Percentiles rank a stretch among this genome's conserved stretches.
phyloP scores from a whole-genome alignment of 2,888 invertebrate species.

The Chrysolina haemoptera region DNA sequence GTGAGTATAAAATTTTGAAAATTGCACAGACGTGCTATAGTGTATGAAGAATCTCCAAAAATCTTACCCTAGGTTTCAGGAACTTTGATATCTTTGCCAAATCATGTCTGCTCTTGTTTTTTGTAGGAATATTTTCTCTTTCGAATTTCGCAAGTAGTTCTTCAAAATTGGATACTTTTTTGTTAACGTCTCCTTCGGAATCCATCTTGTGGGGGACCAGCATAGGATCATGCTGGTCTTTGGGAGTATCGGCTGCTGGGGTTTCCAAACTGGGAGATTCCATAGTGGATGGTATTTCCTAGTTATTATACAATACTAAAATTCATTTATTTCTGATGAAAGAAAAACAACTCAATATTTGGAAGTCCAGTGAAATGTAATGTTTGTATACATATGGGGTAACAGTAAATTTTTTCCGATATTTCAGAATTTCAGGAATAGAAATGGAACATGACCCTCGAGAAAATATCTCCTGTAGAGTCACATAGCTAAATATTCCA shows the following conservation, averaged over 20 bases:
- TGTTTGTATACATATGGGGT: too few relatives aligned
- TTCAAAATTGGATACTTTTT: constrained; percentile 45
- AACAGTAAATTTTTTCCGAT: too few relatives aligned
- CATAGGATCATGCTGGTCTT: neutral
- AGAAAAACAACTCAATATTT: too few relatives aligned
- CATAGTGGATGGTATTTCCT: neutral
- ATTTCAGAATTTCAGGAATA: too few relatives aligned
- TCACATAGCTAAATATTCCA: too few relatives aligned
- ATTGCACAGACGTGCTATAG: too few relatives aligned
- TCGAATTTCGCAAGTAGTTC: constrained; percentile 49
- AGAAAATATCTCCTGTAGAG: too few relatives aligned
- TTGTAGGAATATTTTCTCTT: constrained; percentile 32
- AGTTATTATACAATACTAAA: neutral
- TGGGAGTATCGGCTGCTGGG: neutral
- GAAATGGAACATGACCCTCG: too few relatives aligned
- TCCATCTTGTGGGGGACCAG: constrained; percentile 41
- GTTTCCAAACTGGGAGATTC: neutral
- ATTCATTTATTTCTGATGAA: too few relatives aligned
- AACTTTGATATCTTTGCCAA: constrained; percentile 55
- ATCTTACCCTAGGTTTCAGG: constrained; percentile 53
- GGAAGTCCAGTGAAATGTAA: too few relatives aligned
- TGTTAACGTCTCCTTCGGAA: constrained; percentile 52
- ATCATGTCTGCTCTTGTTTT: constrained; percentile 42
- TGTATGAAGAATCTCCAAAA: neutral
- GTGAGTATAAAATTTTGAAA: too few relatives aligned